Evolutionary conservation across 2,797 vertebrate species (phyloP).

Genomic region (Ispidina lecontei): DNA sequence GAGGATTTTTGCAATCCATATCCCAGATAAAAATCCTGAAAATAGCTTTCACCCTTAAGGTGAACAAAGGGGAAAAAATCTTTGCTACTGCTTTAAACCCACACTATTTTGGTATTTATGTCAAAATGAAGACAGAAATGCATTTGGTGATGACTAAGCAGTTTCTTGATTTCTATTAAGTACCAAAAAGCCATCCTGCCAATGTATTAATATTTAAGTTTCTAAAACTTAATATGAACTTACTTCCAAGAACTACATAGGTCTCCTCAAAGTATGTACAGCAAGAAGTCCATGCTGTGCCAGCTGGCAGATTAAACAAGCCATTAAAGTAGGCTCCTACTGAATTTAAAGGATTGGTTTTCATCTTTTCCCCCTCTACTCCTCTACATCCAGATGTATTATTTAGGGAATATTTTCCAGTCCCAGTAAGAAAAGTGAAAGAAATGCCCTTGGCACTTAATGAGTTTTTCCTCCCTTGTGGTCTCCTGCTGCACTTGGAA

Average conservation of each 20-base stretch:
- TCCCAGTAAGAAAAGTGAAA: constrained; percentile 54
- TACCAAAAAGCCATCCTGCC: constrained; percentile 59
- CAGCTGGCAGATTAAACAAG: constrained; percentile 77
- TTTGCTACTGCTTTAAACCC: not conserved
- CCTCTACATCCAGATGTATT: constrained; percentile 71
- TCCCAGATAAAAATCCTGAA: not conserved
- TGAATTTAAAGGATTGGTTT: constrained; percentile 77
- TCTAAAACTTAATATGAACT: constrained; percentile 71
- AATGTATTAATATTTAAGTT: constrained; percentile 77
- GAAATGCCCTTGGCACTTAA: constrained; percentile 56
- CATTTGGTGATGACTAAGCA: constrained; percentile 77
- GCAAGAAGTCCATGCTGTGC: constrained; percentile 68
- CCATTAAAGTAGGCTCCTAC: constrained; percentile 75
- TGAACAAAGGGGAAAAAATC: not conserved
- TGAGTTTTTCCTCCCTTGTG: constrained; percentile 43
- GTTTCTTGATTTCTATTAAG: constrained; percentile 64
- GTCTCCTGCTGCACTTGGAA: constrained; percentile 59
- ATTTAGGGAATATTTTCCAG: constrained; percentile 77
- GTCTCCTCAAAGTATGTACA: constrained; percentile 74
- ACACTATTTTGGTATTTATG: not conserved
- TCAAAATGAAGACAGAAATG: constrained; percentile 18
- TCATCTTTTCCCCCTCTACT: constrained; percentile 68
- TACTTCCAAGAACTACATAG: constrained; percentile 76
- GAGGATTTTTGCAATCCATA: not conserved
- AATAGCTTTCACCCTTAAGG: not conserved